These are phyloP conservation scores for Chelon auratus DNA, from an alignment of 2,797 vertebrate genomes.

Conservation along the genomic window DNA sequence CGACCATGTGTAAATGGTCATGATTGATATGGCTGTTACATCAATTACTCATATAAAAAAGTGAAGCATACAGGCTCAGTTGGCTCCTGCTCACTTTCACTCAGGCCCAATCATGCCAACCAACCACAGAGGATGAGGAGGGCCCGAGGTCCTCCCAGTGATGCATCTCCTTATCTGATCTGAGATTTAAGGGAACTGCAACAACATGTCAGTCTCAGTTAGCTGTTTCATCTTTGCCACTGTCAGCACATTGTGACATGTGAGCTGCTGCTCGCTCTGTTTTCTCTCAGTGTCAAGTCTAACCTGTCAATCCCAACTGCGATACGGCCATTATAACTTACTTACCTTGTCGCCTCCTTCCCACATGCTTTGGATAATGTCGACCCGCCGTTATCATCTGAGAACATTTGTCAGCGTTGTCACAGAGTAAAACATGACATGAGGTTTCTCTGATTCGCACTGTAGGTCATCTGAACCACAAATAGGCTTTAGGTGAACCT, in stretches of 20 bases:
- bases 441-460: neutral
- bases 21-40: slow-evolving; percentile 34
- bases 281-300: slow-evolving; percentile 14
- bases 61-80: slow-evolving; percentile 13
- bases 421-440: slow-evolving; percentile 5
- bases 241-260: slow-evolving; percentile 39
- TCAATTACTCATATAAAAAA: slow-evolving; percentile 44
- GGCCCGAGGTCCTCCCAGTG: slow-evolving; percentile 51
- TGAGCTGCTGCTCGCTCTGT: slow-evolving; percentile 33
- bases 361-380: slow-evolving; percentile 13
- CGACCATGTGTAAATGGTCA: slow-evolving; percentile 3
- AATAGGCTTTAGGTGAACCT: neutral
- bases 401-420: slow-evolving; percentile 21
- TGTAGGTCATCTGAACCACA: neutral
- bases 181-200: slow-evolving; percentile 61
- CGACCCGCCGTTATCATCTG: neutral
- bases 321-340: slow-evolving; percentile 20
- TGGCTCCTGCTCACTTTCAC: slow-evolving; percentile 38
- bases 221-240: slow-evolving; percentile 58
- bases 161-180: slow-evolving; percentile 67
- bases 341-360: slow-evolving; percentile 5
- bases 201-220: slow-evolving; percentile 65
- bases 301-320: slow-evolving; percentile 31
- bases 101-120: slow-evolving; percentile 67
- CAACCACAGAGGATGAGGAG: slow-evolving; percentile 44